Evolutionary conservation across 2,797 vertebrate genomes (phyloP).

Genomic region (Hemitrygon akajei): DNA sequence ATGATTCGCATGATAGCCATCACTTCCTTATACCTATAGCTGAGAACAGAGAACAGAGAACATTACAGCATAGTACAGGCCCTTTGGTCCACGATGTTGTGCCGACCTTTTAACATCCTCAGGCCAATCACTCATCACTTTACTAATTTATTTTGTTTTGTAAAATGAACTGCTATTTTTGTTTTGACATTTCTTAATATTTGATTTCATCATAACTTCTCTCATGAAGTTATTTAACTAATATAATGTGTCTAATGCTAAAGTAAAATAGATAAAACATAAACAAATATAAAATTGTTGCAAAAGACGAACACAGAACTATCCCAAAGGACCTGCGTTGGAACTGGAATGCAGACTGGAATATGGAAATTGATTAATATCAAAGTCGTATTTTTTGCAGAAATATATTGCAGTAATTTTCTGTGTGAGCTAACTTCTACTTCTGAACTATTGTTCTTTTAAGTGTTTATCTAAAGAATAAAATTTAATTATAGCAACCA

Average conservation of each 20-base stretch:
- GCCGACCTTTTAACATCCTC: too few relatives aligned
- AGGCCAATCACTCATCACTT: not conserved
- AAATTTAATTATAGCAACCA: not conserved
- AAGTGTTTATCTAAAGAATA: not conserved
- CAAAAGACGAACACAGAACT: not conserved
- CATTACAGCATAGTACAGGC: too few relatives aligned
- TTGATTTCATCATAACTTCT: constrained; percentile 4
- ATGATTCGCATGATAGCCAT: not conserved
- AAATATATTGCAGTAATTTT: constrained; percentile 21
- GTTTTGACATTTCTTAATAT: not conserved
- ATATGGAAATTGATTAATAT: not conserved
- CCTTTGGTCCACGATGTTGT: too few relatives aligned
- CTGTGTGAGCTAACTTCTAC: not conserved
- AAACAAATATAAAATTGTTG: too few relatives aligned
- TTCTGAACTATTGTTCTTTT: not conserved
- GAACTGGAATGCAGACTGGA: not conserved
- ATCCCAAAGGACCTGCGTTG: not conserved
- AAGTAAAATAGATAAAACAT: not conserved
- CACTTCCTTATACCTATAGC: not conserved
- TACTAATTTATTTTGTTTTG: not conserved
- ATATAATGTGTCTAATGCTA: not conserved
- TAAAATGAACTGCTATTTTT: constrained; percentile 1
- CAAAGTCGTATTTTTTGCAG: not conserved
- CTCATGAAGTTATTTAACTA: not conserved
- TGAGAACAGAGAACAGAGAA: too few relatives aligned